Evolutionary conservation across 1,140 invertebrate species (phyloP).

Genomic region (Drosophila punjabiensis): DNA sequence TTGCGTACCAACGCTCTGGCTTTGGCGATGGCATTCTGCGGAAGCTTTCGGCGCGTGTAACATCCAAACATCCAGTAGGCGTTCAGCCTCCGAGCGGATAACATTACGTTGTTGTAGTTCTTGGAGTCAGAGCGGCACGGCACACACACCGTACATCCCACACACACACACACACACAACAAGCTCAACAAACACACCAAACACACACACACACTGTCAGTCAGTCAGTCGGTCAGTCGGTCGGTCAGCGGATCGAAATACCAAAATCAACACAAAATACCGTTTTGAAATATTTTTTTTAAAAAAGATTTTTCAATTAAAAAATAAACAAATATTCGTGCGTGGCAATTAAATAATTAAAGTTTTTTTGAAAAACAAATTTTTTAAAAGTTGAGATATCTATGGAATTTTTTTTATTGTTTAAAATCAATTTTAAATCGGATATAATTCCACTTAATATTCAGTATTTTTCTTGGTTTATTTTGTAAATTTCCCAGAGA

Average conservation of each 20-base stretch:
- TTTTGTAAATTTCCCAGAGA: neutral
- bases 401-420: too few relatives aligned
- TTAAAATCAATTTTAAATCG: neutral
- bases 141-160: slow-evolving; percentile 22
- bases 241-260: slow-evolving; percentile 18
- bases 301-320: neutral
- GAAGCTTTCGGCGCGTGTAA: slow-evolving; percentile 74
- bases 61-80: slow-evolving; percentile 84
- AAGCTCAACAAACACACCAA: too few relatives aligned
- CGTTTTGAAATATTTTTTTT: slow-evolving; percentile 23
- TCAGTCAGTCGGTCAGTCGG: slow-evolving; percentile 2
- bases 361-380: neutral
- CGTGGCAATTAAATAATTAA: neutral
- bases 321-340: slow-evolving; percentile 5
- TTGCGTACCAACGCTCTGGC: slow-evolving; percentile 55
- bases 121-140: slow-evolving; percentile 60
- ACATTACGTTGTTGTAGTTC: slow-evolving; percentile 84
- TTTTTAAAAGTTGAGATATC: neutral
- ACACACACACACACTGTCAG: neutral
- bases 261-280: slow-evolving; percentile 22
- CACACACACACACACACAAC: slow-evolving; percentile 4
- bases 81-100: slow-evolving; percentile 85
- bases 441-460: too few relatives aligned
- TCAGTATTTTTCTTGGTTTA: neutral
- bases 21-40: slow-evolving; percentile 63